Base-by-base conservation (phyloP, 2,888 invertebrate species). In the Drosophila meridiana region DNA sequence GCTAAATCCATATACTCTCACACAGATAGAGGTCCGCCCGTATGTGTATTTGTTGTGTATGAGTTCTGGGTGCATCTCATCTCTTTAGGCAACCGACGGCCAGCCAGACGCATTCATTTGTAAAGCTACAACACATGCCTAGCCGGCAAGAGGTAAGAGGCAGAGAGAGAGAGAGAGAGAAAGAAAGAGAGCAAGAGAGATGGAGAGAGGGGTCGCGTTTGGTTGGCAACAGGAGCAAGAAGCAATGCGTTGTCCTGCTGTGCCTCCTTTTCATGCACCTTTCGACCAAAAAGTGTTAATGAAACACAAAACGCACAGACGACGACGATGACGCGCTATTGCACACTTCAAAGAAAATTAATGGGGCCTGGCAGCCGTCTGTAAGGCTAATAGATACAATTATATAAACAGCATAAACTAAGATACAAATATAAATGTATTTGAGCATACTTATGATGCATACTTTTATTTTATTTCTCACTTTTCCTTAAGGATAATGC, bases 91-190 rank as follows among this genome's bases (percentile, higher is more conserved):
- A 66, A 28, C 67, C 63, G 42, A 20, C 42, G 56, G 53, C 71
- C 62, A 64, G 76, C 83, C 82, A 90, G 83, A 88, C 90, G 90
- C 90, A 86, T 88, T 86, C 90, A 90, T 86, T 86, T 86, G 83
- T 86, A 82, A 87, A 90, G 69, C 74, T 77, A 82, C 82, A 84
- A 78, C 77, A 60, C 71, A 68, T 73, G 75, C 68, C 62, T 62
- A 40, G 61, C 52, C 65, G 7, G 4, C 56, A n/a, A n/a, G 40
- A 20, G 43, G 0, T 6, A 7, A 13, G 38, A 38, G 38, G 13
- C 13, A 3, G 13, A 20, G 34, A 6, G 34, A 8, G 20, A 1
- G 20, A 36, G 13, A 36, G 26, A 62, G 14, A 48, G 26, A 6
- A 3, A 8, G 28, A 14, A 14, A 9, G 28, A 7, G 28, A 5